A percentile compares a stretch with the other conserved stretches of the same genome.
Evolutionary conservation across 2,888 invertebrate species (phyloP).

Genomic region (Dicyrtoma fusca): DNA sequence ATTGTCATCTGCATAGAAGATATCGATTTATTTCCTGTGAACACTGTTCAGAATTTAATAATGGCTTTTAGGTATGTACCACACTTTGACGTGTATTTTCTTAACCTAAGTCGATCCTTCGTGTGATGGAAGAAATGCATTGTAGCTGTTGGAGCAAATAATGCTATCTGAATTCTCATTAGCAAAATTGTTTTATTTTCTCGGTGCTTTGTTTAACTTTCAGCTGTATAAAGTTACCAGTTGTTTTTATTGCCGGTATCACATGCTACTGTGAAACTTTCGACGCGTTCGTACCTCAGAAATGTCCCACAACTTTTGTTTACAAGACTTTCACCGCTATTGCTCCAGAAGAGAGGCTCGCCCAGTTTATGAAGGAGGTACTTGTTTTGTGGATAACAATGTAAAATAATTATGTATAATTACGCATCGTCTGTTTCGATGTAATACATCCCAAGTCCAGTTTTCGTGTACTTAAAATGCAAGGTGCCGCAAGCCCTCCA

Average conservation of each 20-base stretch:
- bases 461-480: too few relatives aligned
- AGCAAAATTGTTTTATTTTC: constrained; percentile 1
- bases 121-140: background rate
- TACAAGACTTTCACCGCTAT: constrained; percentile 43
- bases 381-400: too few relatives aligned
- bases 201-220: too few relatives aligned
- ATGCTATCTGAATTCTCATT: background rate
- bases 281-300: constrained; percentile 40
- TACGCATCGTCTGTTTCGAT: too few relatives aligned
- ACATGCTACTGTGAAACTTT: constrained; percentile 41
- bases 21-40: constrained; percentile 45
- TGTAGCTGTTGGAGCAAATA: background rate
- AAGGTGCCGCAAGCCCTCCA: too few relatives aligned
- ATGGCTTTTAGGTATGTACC: constrained; percentile 43
- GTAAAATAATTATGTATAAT: too few relatives aligned
- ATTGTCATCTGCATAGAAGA: constrained; percentile 50
- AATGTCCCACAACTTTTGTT: constrained; percentile 41
- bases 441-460: too few relatives aligned
- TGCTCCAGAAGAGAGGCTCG: constrained; percentile 36
- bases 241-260: constrained; percentile 46
- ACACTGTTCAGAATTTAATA: constrained; percentile 44
- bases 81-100: too few relatives aligned
- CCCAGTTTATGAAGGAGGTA: constrained; percentile 44
- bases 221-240: constrained; percentile 36
- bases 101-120: too few relatives aligned